Evolutionary conservation across 2,113 vertebrate genomes (phyloP), one percentile per base, ranked within the genome.

Genomic region (Aldabrachelys gigantea): DNA sequence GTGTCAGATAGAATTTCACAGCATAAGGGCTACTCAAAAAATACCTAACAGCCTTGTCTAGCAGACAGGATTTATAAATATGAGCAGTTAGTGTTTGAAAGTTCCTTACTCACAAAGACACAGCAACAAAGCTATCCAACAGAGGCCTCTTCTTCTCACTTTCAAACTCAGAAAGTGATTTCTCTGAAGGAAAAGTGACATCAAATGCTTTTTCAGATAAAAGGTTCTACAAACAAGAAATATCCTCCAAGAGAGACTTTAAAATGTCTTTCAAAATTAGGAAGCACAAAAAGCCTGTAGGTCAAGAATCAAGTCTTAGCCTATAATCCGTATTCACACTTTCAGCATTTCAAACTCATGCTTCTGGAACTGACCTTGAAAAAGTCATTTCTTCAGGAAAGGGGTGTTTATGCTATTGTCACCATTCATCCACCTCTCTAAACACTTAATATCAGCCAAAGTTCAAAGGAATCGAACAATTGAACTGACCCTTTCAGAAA

Each of bases 141-240:
- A 91, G 96, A 96, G 91, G 82, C 88, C 84, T 90, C 89, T 97
- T 93, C 92, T 97, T 95, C 90, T 52, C 75, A 31, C 72, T 90
- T 97, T 82, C 57, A 80, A 88, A 94, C 85, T 95, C 50, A 91
- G 85, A 95, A 89, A 88, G 72, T 95, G 92, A 75, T 89, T 95
- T 96, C 69, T 96, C 88, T 91, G 80, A 97, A 95, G 94, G 50
- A 82, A 96, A 97, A 91, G 44, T 38, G 21, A 57, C 94, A 96
- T 96, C 89, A 95, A 95, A 92, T 89, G 25, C 52, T 96, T 95
- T 96, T 89, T 96, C 65, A 92, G 96, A 96, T 95, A 95, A 95
- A 97, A 95, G 85, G 76, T 22, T 24, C 82, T 62, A 80, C 82
- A 95, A 96, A 89, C 93, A 95, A 96, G 88, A 92, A 72, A 88